Percentiles rank a stretch among this genome's conserved stretches.
Conservation (phyloP, 1,140 invertebrate species). For the Colletes latitarsis region DNA sequence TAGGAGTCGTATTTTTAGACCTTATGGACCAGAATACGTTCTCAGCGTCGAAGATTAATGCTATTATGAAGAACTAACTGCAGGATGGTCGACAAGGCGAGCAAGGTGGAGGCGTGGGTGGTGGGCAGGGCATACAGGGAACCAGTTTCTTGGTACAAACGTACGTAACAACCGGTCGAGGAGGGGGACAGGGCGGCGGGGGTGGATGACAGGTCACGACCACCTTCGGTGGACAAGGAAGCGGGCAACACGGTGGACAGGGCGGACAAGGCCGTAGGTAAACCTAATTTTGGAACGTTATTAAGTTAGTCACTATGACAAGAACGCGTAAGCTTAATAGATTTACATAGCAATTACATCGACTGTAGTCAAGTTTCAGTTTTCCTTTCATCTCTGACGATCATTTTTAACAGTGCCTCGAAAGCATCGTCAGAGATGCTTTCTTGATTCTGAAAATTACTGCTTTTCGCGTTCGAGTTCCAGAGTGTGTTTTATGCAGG, state of each 20-base stretch:
- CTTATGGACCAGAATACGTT: not conserved
- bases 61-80: constrained; percentile 42
- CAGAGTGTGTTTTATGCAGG: too few species aligned
- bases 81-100: constrained; percentile 53
- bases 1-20: not conserved
- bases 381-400: not conserved
- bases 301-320: constrained; percentile 2
- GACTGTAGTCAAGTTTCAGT: not conserved
- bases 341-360: not conserved
- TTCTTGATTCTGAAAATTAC: not conserved
- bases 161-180: constrained; percentile 31
- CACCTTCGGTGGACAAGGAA: constrained; percentile 63
- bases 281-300: constrained; percentile 52
- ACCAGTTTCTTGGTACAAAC: constrained; percentile 54
- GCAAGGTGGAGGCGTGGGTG: constrained; percentile 49
- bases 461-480: too few species aligned
- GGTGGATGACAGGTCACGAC: constrained; percentile 51
- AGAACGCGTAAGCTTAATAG: not conserved
- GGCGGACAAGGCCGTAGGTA: constrained; percentile 61
- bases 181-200: constrained; percentile 33
- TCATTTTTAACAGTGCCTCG: not conserved
- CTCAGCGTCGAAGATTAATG: not conserved
- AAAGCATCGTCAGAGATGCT: not conserved
- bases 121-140: constrained; percentile 59
- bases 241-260: constrained; percentile 55